phyloP scores from a whole-genome alignment of 2,113 vertebrate genomes.

The Tachuris rubrigastra region DNA sequence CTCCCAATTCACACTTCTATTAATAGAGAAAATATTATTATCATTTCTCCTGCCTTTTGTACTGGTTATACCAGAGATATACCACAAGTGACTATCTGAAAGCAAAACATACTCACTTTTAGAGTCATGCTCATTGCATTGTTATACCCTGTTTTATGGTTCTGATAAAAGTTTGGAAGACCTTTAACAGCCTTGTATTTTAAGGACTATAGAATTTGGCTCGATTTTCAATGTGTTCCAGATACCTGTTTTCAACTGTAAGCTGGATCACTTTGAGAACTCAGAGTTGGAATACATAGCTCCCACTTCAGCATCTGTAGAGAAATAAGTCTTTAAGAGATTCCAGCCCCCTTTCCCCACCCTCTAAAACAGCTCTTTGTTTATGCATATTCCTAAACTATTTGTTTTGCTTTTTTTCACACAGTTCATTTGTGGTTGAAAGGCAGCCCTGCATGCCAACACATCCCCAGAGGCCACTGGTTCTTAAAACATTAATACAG shows the following conservation, averaged over 20 bases:
- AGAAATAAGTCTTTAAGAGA: background rate
- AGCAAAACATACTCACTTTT: background rate
- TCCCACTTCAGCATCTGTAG: background rate
- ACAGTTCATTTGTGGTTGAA: slow-evolving; percentile 94
- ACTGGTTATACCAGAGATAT: background rate
- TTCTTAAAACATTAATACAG: slow-evolving; percentile 95
- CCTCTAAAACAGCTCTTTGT: background rate
- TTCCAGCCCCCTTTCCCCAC: background rate
- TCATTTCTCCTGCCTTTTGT: background rate
- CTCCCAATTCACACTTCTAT: background rate
- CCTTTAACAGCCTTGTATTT: background rate
- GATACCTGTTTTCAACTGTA: background rate
- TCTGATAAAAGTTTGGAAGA: background rate
- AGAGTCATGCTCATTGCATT: background rate
- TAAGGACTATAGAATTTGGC: background rate
- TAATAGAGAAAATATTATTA: background rate
- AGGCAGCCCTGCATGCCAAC: slow-evolving; percentile 97
- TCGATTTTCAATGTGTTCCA: background rate
- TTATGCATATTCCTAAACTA: background rate
- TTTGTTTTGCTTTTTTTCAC: slow-evolving; percentile 11
- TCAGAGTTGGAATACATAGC: background rate
- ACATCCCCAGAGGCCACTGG: slow-evolving; percentile 92
- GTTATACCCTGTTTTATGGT: background rate
- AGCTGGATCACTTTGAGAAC: background rate
- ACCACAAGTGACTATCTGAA: background rate